Evolutionary conservation across 2,797 vertebrate genomes (phyloP).

Genomic region (Sebastes hubbsi): DNA sequence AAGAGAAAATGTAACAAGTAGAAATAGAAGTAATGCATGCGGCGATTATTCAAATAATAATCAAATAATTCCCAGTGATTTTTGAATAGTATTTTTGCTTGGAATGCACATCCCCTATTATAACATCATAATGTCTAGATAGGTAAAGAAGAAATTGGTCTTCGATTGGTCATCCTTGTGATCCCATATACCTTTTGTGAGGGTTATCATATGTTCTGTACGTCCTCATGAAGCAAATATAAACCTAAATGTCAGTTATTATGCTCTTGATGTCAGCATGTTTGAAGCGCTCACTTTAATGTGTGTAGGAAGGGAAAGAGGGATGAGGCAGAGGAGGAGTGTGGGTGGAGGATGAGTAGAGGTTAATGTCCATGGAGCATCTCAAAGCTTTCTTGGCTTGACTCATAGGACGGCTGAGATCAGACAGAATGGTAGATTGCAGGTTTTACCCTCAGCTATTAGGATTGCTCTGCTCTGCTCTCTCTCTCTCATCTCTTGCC

Average conservation of each 20-base stretch:
- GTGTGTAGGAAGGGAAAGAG: conserved; percentile 30
- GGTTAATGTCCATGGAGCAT: conserved; percentile 68
- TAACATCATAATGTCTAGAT: neutral
- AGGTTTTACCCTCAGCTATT: conserved; percentile 69
- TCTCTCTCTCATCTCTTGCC: conserved; percentile 27
- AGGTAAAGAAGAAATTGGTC: neutral
- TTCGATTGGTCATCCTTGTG: neutral
- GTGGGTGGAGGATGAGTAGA: conserved; percentile 63
- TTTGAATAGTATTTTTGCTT: too few relatives aligned
- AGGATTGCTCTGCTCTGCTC: conserved; percentile 38
- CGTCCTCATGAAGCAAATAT: conserved; percentile 31
- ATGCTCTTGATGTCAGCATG: conserved; percentile 43
- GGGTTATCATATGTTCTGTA: conserved; percentile 11
- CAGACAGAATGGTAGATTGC: conserved; percentile 73
- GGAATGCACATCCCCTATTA: too few relatives aligned
- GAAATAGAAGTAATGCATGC: neutral
- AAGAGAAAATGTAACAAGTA: neutral
- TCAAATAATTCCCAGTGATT: too few relatives aligned
- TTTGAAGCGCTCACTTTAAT: conserved; percentile 59
- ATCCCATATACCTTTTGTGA: neutral
- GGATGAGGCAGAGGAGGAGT: conserved; percentile 46
- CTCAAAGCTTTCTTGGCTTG: conserved; percentile 67
- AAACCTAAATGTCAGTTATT: conserved; percentile 48
- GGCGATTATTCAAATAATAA: too few relatives aligned
- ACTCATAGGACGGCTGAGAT: conserved; percentile 66